These are phyloP conservation scores for Echinops telfairi DNA, from an alignment of 2,113 vertebrate species.

Conservation along the genomic window DNA sequence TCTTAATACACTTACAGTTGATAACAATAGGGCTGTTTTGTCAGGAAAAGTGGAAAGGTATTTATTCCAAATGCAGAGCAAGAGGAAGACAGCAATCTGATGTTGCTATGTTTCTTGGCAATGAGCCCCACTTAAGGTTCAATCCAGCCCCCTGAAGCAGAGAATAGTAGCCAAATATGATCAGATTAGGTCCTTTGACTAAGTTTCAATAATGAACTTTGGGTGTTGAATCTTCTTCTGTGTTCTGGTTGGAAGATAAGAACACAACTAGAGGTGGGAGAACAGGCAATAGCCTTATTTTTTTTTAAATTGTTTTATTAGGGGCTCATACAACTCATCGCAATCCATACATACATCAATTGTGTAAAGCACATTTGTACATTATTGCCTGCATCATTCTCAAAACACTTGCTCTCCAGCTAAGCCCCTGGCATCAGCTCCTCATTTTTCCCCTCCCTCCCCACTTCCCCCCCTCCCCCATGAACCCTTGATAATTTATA, in stretches of 20 bases:
- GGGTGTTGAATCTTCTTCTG: background rate
- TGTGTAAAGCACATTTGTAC: no score
- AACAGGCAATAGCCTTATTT: background rate
- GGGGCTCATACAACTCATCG: no score
- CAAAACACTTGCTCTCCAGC: no score
- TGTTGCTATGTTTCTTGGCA: conserved; percentile 29
- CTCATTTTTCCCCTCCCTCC: no score
- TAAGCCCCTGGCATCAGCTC: no score
- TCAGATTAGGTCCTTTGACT: background rate
- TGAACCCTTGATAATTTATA: no score
- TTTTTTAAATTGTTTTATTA: no score
- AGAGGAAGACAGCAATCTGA: conserved; percentile 50
- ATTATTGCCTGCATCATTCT: no score
- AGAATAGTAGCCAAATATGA: background rate
- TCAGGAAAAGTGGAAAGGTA: conserved; percentile 72
- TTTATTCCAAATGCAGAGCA: conserved; percentile 82
- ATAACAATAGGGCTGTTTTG: conserved; percentile 85
- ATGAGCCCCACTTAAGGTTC: conserved; percentile 16
- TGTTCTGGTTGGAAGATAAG: background rate
- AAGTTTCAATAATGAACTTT: background rate
- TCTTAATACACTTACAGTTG: conserved; percentile 85
- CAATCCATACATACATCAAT: no score
- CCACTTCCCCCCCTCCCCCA: no score
- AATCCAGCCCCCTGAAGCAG: background rate
- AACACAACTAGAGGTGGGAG: background rate